Conservation (phyloP, 1,140 invertebrate genomes). For the Schlechtendalia chinensis region DNA sequence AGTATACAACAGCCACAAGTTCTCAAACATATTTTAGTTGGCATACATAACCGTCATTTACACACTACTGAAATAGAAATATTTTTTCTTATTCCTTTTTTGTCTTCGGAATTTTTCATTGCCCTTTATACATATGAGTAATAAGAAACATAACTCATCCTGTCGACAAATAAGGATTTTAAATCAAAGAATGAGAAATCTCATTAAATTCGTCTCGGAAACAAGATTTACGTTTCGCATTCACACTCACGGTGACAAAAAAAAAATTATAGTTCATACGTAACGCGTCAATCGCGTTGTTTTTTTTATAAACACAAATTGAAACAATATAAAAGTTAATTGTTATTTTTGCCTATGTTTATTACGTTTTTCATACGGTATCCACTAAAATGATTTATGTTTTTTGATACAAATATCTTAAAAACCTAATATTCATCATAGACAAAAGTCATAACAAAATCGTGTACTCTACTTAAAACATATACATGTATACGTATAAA, state of each 20-base stretch:
- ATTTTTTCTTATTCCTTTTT: no score
- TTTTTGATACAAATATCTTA: no score
- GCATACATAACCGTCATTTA: not conserved
- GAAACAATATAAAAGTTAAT: not conserved
- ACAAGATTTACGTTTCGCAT: not conserved
- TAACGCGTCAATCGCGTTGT: not conserved
- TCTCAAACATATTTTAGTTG: no score
- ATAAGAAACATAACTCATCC: not conserved
- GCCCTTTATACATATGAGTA: not conserved
- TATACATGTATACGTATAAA: no score
- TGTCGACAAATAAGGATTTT: conserved; percentile 6
- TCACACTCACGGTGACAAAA: not conserved
- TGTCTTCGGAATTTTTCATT: not conserved
- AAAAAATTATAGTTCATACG: conserved; percentile 7
- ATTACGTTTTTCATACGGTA: not conserved
- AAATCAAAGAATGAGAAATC: conserved; percentile 16
- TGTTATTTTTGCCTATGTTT: not conserved
- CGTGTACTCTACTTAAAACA: no score
- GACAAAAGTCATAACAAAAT: no score
- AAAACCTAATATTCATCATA: no score
- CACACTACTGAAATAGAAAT: not conserved
- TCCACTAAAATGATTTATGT: no score
- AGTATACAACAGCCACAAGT: no score
- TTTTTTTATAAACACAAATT: not conserved
- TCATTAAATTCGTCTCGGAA: conserved; percentile 29